Evolutionary conservation across 2,888 invertebrate species (phyloP), one percentile per base, ranked within the genome.

Genomic region (Ectropis crepuscularia): DNA sequence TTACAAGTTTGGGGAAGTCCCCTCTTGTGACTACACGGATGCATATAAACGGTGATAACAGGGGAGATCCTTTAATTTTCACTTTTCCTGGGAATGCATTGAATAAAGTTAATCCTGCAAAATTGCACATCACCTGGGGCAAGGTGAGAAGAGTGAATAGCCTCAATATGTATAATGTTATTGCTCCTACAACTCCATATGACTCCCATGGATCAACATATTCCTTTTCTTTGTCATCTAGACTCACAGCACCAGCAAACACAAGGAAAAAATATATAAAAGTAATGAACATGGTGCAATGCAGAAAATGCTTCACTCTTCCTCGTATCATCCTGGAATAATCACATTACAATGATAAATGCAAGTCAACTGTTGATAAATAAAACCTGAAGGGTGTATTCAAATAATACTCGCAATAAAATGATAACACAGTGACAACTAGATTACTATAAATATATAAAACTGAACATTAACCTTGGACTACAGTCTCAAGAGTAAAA

Each of bases 21-120:
- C 99, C 99, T 64, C 98, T 94, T 0, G 99, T 99, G 6, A 99
- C 99, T 37, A 98, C 96, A 72, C 99, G 95, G 74, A 99, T 96
- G 85, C 98, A 99, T 64, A 99, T 96, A 85, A 98, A 98, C 5
- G 99, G 99, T 53, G 98, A 98, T 70, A 98, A 87, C 42, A 98
- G 89, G 4, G 98, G 98, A 6, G 98, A 98, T 12, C 98, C 97
- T 87, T 98, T 98, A 42, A 97, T 90, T 71, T 95, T 94, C 5
- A 98, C 97, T 90, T 97, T 97, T 74, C 98, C 98, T 57, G 98
- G 98, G 86, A 99, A 99, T 70, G 98, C 97, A 93, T 99, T 99
- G 88, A 98, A 99, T 72, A 97, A 94, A 62, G 96, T 95, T 68
- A 99, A 90, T 50, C 98, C 98, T 72, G 96, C 94, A 87, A 98